Conservation (phyloP, 2,113 vertebrate species). For the Amphilophus citrinellus region DNA sequence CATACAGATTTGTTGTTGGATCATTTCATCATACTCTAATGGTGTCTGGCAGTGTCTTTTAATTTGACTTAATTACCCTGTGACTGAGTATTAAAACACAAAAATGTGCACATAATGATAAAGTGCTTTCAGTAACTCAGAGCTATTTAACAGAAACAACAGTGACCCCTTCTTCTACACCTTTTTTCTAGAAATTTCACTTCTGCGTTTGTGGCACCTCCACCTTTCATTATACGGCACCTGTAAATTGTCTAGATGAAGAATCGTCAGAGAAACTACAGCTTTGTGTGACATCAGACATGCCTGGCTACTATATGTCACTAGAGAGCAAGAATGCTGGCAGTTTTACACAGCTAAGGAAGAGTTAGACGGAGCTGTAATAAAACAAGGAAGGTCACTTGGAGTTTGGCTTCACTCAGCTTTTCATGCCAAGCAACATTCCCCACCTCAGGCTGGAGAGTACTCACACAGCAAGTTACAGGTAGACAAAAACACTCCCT, state of each 20-base stretch:
- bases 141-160: background rate
- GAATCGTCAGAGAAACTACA: background rate
- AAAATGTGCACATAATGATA: background rate
- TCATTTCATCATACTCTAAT: background rate
- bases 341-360: slow-evolving; percentile 30
- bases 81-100: background rate
- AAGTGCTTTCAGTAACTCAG: background rate
- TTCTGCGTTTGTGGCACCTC: background rate
- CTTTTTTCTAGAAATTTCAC: background rate
- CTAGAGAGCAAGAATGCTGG: background rate
- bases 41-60: background rate
- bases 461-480: slow-evolving; percentile 2
- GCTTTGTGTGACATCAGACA: slow-evolving; percentile 20
- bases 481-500: slow-evolving; percentile 10
- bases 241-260: slow-evolving; percentile 35
- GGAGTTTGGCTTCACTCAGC: slow-evolving; percentile 47
- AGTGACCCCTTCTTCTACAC: background rate
- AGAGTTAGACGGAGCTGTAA: background rate
- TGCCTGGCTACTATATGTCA: slow-evolving; percentile 47
- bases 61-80: background rate
- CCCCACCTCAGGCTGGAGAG: slow-evolving; percentile 32
- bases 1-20: too few relatives aligned
- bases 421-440: slow-evolving; percentile 38
- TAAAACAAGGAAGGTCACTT: slow-evolving; percentile 47
- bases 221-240: slow-evolving; percentile 23